Conservation (phyloP, 2,797 vertebrate genomes). For the Acanthurus leucopareius region DNA sequence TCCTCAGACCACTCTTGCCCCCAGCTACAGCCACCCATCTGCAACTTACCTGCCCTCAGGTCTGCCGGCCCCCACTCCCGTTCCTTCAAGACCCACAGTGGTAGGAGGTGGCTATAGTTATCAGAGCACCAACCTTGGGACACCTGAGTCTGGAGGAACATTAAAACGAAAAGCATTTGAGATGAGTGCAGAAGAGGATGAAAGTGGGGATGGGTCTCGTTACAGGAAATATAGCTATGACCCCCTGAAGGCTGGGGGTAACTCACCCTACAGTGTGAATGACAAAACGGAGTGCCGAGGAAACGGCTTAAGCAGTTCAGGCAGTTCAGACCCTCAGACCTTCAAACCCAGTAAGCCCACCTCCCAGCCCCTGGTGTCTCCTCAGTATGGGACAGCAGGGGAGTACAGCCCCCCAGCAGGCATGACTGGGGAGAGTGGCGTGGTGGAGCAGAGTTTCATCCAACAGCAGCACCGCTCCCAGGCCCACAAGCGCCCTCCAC, state of each 20-base stretch:
- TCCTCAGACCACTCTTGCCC: constrained; percentile 86
- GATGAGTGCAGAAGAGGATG: constrained; percentile 87
- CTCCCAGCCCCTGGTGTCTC: constrained; percentile 88
- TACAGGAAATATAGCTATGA: constrained; percentile 95
- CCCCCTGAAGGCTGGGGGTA: constrained; percentile 86
- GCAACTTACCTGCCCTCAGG: constrained; percentile 91
- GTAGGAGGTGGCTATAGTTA: constrained; percentile 90
- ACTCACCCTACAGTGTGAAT: constrained; percentile 85
- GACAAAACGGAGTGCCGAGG: constrained; percentile 91
- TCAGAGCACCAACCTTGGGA: constrained; percentile 84
- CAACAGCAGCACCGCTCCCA: constrained; percentile 82
- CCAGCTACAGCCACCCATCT: constrained; percentile 88
- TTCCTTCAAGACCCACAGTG: constrained; percentile 87
- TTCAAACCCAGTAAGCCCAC: constrained; percentile 85
- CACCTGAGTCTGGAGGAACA: constrained; percentile 81
- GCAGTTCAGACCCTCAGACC: constrained; percentile 80
- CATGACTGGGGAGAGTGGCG: constrained; percentile 86
- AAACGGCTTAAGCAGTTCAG: constrained; percentile 84
- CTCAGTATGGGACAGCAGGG: constrained; percentile 84
- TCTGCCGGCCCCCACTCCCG: constrained; percentile 89
- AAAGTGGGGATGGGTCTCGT: constrained; percentile 83
- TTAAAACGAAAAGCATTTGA: constrained; percentile 96
- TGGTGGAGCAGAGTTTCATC: constrained; percentile 82
- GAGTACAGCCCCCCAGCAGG: constrained; percentile 89
- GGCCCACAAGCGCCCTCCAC: constrained; percentile 75